These are phyloP conservation scores for Gymnobelideus leadbeateri DNA, from an alignment of 2,113 vertebrate species.

Conservation along the genomic window DNA sequence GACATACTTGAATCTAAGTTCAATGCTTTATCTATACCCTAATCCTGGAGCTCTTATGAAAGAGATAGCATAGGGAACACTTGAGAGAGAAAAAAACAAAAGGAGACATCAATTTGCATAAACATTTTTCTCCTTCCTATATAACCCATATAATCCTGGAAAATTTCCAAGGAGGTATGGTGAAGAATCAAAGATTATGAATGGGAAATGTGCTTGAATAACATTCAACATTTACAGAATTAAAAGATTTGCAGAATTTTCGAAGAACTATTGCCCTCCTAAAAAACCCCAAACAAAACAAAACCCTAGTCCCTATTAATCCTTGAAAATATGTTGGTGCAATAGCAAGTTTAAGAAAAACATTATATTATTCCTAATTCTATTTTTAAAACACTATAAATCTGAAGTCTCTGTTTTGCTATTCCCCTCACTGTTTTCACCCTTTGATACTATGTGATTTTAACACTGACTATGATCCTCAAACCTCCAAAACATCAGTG, in stretches of 20 bases:
- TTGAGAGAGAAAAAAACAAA: neutral
- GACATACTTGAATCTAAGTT: neutral
- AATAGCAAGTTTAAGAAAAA: constrained; percentile 44
- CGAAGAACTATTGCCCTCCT: neutral
- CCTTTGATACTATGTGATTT: constrained; percentile 34
- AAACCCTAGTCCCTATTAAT: neutral
- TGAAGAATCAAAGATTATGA: neutral
- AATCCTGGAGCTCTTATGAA: neutral
- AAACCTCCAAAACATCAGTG: constrained; percentile 51
- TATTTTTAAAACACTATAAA: constrained; percentile 40
- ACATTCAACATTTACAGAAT: constrained; percentile 16
- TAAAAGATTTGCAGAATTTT: neutral
- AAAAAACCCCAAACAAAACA: neutral
- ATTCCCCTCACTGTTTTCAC: constrained; percentile 14
- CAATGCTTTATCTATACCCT: neutral
- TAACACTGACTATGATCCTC: constrained; percentile 27
- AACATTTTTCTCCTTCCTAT: constrained; percentile 7
- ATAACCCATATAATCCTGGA: constrained; percentile 30
- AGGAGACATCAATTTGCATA: constrained; percentile 13
- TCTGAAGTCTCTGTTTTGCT: constrained; percentile 34
- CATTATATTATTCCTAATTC: constrained; percentile 22
- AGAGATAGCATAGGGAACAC: neutral
- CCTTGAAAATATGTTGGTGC: constrained; percentile 36
- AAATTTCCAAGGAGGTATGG: constrained; percentile 13
- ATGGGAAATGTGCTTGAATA: constrained; percentile 24